Base-by-base conservation (phyloP, 2,797 vertebrate genomes). In the Pseudochaenichthys georgianus region DNA sequence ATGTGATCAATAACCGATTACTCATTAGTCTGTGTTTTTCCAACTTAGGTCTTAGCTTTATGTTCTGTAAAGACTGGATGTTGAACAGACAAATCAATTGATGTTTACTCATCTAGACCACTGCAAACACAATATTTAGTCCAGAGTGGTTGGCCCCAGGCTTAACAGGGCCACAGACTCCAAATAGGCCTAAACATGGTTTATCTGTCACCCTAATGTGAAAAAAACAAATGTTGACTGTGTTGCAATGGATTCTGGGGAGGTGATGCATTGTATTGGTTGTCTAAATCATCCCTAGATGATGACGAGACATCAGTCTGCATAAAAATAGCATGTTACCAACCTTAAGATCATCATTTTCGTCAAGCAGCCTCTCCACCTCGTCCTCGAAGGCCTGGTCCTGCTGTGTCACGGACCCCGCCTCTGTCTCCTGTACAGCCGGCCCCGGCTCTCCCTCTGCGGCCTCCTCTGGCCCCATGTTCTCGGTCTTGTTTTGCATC, bases 321-420 rank as follows among this genome's bases (percentile, higher is more conserved):
- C 7, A 23, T 34, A 28, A 0, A 51, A 48, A 47, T 0, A 5
- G 45, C 15, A n/a, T 1, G 15, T 13, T 21, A 21, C 94, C 93
- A 90, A 99, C 98, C 97, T 97, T 99, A 62, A 99, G 96, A 63
- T 95, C 96, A 65, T 98, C 96, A 53, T 99, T 99, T 92, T 99
- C 98, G 45, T 98, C 96, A 54, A 96, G 90, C 84, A 99, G 94
- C 58, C 95, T 96, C 86, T 98, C 96, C 94, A 98, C 94, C 90
- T 97, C 96, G 47, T 97, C 96, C 52, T 96, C 80, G 0, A 96
- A 91, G 88, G 94, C 96, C 87, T 97, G 93, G 77, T 96, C 96
- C 79, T 94, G 95, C 90, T 94, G 94, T 81, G 93, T 94, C 73
- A 92, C 76, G 48, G 92, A 91, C 86, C 91, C 95, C 73, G 93